Evolutionary conservation across 2,113 vertebrate species (phyloP).

Genomic region (Zingel zingel): DNA sequence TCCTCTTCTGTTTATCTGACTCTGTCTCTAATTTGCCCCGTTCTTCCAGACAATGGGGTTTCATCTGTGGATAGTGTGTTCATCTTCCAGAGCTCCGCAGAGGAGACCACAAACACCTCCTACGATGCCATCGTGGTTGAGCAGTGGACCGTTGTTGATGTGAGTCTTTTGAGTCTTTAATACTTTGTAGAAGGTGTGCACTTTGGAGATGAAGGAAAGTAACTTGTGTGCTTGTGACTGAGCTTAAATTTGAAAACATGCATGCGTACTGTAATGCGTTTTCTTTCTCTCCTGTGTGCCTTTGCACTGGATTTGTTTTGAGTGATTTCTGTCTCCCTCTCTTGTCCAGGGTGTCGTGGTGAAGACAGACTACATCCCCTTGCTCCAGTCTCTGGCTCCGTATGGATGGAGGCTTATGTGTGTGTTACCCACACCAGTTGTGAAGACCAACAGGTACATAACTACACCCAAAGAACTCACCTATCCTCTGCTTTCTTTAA

Average conservation of each 20-base stretch:
- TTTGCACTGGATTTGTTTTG: neutral
- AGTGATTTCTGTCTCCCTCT: neutral
- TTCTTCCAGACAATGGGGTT: conserved; percentile 65
- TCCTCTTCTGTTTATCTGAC: conserved; percentile 36
- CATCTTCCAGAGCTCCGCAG: conserved; percentile 92
- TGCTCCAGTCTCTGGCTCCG: conserved; percentile 93
- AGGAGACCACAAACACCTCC: conserved; percentile 83
- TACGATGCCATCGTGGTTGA: conserved; percentile 99
- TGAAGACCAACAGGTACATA: conserved; percentile 94
- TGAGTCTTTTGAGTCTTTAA: conserved; percentile 77
- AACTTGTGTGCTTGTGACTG: neutral
- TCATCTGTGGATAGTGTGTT: conserved; percentile 91
- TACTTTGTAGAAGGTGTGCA: conserved; percentile 20
- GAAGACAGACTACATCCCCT: conserved; percentile 93
- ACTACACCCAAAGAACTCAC: neutral
- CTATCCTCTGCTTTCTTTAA: neutral
- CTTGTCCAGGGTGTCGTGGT: conserved; percentile 89
- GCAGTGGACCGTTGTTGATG: conserved; percentile 95
- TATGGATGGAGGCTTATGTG: conserved; percentile 97
- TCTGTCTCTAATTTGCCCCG: conserved; percentile 23
- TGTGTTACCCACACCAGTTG: conserved; percentile 93
- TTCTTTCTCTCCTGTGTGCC: neutral
- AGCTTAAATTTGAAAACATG: conserved; percentile 4
- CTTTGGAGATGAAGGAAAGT: conserved; percentile 16
- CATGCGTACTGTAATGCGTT: neutral